Evolutionary conservation across 2,888 invertebrate genomes (phyloP).

Genomic region (Noctua janthina): DNA sequence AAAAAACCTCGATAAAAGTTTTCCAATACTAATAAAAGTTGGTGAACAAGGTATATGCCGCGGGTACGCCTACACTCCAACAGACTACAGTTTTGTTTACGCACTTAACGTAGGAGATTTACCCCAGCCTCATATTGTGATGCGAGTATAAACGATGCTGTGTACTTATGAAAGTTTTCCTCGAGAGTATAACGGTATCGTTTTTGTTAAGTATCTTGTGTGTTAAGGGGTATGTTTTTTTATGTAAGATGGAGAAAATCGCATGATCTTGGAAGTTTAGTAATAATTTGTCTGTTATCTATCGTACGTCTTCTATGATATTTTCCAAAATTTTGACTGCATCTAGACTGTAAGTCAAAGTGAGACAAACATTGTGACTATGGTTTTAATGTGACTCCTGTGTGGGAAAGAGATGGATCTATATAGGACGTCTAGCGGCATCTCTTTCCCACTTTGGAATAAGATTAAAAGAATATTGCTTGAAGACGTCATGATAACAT

Average conservation of each 20-base stretch:
- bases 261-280: not conserved
- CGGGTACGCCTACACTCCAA: slow-evolving; percentile 29
- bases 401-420: no score
- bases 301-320: not conserved
- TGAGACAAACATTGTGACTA: not conserved
- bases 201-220: slow-evolving; percentile 31
- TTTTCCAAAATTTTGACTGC: not conserved
- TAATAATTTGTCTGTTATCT: not conserved
- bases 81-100: slow-evolving; percentile 57
- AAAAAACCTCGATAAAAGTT: slow-evolving; percentile 73
- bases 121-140: slow-evolving; percentile 43
- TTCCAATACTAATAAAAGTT: slow-evolving; percentile 79
- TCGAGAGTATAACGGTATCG: slow-evolving; percentile 33
- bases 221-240: not conserved
- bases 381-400: no score
- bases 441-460: no score
- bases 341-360: not conserved
- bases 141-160: slow-evolving; percentile 39
- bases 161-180: slow-evolving; percentile 43
- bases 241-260: not conserved
- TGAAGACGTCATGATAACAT: no score
- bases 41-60: slow-evolving; percentile 54
- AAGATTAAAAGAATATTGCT: no score
- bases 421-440: no score
- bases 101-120: slow-evolving; percentile 57